Base-by-base conservation (phyloP, 2,888 invertebrate genomes). In the Serrognathus titanus region DNA sequence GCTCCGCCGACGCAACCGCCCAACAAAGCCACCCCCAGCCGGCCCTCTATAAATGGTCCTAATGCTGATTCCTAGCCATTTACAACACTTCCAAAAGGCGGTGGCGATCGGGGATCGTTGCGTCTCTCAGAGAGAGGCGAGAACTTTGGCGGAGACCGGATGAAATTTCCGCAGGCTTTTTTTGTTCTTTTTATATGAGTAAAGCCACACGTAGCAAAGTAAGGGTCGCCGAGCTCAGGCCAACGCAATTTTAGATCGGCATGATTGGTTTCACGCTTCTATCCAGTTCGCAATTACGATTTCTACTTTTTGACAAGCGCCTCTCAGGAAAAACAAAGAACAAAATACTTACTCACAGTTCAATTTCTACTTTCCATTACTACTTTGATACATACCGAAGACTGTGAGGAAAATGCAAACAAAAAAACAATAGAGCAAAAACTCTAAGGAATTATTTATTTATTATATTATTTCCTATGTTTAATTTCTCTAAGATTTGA, bases 41-140 rank as follows among this genome's bases (percentile, higher is more conserved):
- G 24, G 24, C 24, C 24, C 24, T 58, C 24, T 45, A 45, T 45
- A 45, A 45, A 45, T 45, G 45, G 60, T 31, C 24, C 24, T 63
- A 63, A 64, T 61, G 61, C 54, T 55, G 59, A 55, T 55, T 60
- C 56, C 56, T 55, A 57, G 38, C 58, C 55, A 51, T 65, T 65
- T 65, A 62, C 63, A 65, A 59, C 65, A 63, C 66, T 65, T 65
- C 62, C 61, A 63, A 64, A 62, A 63, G 59, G 60, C 57, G 58
- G 55, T 53, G 60, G 57, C 50, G 55, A 56, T 58, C 57, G 57
- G 49, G 58, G 59, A 60, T 54, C 55, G 51, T 54, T 57, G 57
- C 57, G 60, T 59, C 51, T 40, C 54, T 54, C 59, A 50, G 24
- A 31, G 24, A 31, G 24, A 31, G 49, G 59, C 31, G 55, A 58